Percentiles rank a stretch among this genome's conserved stretches.
Conservation (phyloP, 2,113 vertebrate species). For the Rattus rattus region DNA sequence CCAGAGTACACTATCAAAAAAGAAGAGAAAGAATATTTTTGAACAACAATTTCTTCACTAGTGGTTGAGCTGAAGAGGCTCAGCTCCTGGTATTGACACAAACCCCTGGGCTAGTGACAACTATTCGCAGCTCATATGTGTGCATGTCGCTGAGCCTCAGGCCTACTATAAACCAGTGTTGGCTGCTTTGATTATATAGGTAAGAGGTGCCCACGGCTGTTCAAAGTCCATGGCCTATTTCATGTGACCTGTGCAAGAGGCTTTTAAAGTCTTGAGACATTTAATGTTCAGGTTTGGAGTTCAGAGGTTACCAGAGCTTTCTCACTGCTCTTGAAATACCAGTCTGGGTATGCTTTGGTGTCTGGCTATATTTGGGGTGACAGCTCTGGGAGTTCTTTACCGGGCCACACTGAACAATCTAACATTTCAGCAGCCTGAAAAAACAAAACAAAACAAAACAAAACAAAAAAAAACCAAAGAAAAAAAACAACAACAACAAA, state of each 20-base stretch:
- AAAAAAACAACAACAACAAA: too few relatives aligned
- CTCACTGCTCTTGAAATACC: slow-evolving; percentile 28
- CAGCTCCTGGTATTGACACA: background rate
- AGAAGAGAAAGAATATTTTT: background rate
- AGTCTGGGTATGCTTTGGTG: slow-evolving; percentile 21
- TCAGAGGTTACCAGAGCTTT: slow-evolving; percentile 11
- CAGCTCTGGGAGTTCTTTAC: background rate
- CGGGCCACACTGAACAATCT: background rate
- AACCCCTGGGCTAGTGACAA: background rate
- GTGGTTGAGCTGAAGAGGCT: background rate
- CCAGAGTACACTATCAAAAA: background rate
- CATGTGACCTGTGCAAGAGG: background rate
- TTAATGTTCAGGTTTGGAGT: slow-evolving; percentile 23
- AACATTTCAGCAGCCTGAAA: background rate
- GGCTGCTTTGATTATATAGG: background rate
- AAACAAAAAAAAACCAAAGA: too few relatives aligned
- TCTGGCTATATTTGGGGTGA: background rate
- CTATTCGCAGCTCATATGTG: background rate
- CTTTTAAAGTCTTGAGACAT: background rate
- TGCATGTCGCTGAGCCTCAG: background rate
- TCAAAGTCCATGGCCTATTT: background rate
- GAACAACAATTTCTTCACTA: background rate
- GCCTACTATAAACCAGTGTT: background rate
- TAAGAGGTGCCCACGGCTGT: background rate
- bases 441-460: too few relatives aligned